Evolutionary conservation across 2,113 vertebrate genomes (phyloP), one percentile per base, ranked within the genome.

Genomic region (Rhegmatorhina hoffmannsi): DNA sequence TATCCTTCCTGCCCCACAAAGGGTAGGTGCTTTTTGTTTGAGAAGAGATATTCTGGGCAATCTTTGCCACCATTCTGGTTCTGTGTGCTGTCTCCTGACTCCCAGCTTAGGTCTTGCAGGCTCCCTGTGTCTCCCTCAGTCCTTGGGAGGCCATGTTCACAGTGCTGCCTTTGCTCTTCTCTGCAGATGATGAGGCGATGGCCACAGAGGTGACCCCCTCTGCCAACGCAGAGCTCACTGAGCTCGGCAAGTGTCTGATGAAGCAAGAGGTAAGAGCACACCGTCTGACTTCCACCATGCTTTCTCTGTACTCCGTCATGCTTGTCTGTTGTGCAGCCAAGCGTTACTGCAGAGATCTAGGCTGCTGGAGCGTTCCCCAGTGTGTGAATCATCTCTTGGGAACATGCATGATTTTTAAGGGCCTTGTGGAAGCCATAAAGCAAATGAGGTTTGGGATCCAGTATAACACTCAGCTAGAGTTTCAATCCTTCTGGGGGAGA

Each of bases 111-210:
- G 70, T 49, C 36, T 76, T 63, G 56, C 76, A 82, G 62, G 40
- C 34, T 64, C 23, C 23, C 17, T 36, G 3, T 20, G 21, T 44
- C 47, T 47, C 34, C 16, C 50, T 53, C 31, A 5, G 29, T 70
- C 59, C 44, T 55, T 38, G 23, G 53, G 34, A 63, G 40, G 36
- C 76, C 5, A 3, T 3, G 5, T 68, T 95, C 72, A 92, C 53
- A 38, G 68, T 36, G 52, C 50, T 60, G 64, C 90, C 89, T 63
- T 53, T 86, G 43, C 67, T 95, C 55, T 96, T 53, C 69, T 79
- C 93, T 67, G 33, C 92, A 99, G 99, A 99, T 67, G 99, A 99
- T 14, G 99, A 99, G 62, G 98, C 99, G 66, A 99, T 99, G 98
- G 97, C 97, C 72, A 98, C 98, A 0, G 99, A 99, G 47, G 97